These are phyloP conservation scores for honey bee (Apis mellifera) DNA, from an alignment of 1,140 invertebrate genomes.

Conservation along the genomic window Amel_HAv3.1 CM009940.2:9305501-9306000, in stretches of 20 bases:
- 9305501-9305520: background rate
- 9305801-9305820: background rate
- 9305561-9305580: constrained; percentile 33
- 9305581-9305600: constrained; percentile 11
- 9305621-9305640: too few relatives aligned
- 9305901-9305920: background rate
- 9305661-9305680: background rate
- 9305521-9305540: background rate
- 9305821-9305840: too few relatives aligned
- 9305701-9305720: background rate
- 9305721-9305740: background rate
- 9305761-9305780: background rate
- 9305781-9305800: constrained; percentile 27
- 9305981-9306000: too few relatives aligned
- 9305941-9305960: too few relatives aligned
- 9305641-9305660: too few relatives aligned
- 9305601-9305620: background rate
- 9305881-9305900: background rate
- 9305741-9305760: constrained; percentile 1
- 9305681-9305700: background rate
- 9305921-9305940: too few relatives aligned
- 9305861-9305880: background rate
- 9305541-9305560: constrained; percentile 31
- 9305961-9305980: too few relatives aligned
- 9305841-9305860: background rate